Conservation (phyloP, 2,797 vertebrate genomes). For the Cygnus olor region DNA sequence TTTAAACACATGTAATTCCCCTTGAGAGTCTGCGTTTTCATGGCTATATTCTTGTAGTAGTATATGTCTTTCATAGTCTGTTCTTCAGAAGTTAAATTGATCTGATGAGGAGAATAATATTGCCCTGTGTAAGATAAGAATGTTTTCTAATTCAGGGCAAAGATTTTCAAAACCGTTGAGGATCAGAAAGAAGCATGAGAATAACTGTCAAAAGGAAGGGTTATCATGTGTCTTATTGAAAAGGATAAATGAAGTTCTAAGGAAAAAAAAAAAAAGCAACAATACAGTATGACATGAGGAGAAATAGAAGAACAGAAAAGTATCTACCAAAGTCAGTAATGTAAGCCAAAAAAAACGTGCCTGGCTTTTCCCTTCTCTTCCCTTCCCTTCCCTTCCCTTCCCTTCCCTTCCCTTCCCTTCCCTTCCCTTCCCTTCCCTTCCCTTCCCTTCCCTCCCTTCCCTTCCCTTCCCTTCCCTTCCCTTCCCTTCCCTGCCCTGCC, state of each 20-base stretch:
- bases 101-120: not conserved
- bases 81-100: not conserved
- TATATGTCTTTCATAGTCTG: not conserved
- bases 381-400: not conserved
- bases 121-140: not conserved
- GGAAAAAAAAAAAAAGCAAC: not conserved
- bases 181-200: not conserved
- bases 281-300: not conserved
- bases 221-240: not conserved
- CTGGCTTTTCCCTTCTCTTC: not conserved
- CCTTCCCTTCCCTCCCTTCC: no score
- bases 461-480: no score
- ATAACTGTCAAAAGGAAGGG: not conserved
- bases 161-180: not conserved
- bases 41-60: not conserved
- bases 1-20: not conserved
- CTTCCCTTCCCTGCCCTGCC: no score
- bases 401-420: no score
- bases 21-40: not conserved
- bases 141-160: not conserved
- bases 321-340: not conserved
- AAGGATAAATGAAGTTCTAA: not conserved
- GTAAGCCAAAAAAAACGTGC: not conserved
- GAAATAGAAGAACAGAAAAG: not conserved
- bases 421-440: no score